Percentiles rank a stretch among this genome's conserved stretches.
Conservation (phyloP, 2,888 invertebrate genomes). For the Eumacrocentrus americanus region DNA sequence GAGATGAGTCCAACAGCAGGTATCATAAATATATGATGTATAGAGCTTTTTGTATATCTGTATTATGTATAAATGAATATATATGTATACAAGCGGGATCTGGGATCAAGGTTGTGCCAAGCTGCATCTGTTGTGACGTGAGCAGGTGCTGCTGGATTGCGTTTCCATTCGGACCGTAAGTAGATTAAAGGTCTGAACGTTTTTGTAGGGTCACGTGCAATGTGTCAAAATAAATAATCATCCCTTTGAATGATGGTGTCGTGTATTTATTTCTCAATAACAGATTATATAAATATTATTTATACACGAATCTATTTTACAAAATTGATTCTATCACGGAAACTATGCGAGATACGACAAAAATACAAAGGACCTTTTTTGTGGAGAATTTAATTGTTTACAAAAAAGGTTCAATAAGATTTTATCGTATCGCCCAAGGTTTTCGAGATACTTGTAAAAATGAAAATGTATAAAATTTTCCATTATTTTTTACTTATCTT, state of each 20-base stretch:
- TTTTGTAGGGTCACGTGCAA: slow-evolving; percentile 61
- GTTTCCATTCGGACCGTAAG: slow-evolving; percentile 44
- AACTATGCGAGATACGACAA: too few relatives aligned
- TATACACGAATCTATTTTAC: too few relatives aligned
- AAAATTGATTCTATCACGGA: too few relatives aligned
- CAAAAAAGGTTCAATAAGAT: too few relatives aligned
- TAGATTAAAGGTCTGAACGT: slow-evolving; percentile 49
- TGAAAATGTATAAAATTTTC: too few relatives aligned
- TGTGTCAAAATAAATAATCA: slow-evolving; percentile 58
- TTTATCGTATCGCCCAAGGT: too few relatives aligned
- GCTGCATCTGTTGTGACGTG: slow-evolving; percentile 45
- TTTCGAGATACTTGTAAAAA: too few relatives aligned
- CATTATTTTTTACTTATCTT: too few relatives aligned
- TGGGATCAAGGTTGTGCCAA: not conserved
- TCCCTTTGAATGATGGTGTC: slow-evolving; percentile 46
- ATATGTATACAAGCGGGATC: not conserved
- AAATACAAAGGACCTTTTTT: too few relatives aligned
- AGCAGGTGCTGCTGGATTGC: slow-evolving; percentile 51
- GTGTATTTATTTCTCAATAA: too few relatives aligned
- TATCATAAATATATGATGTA: slow-evolving; percentile 30
- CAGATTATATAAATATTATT: too few relatives aligned
- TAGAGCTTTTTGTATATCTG: slow-evolving; percentile 36
- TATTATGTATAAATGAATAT: slow-evolving; percentile 30
- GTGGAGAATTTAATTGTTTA: too few relatives aligned
- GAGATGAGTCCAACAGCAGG: slow-evolving; percentile 40